These are phyloP conservation scores for Nycteola revayana DNA, from an alignment of 2,888 invertebrate species.

Conservation along the genomic window DNA sequence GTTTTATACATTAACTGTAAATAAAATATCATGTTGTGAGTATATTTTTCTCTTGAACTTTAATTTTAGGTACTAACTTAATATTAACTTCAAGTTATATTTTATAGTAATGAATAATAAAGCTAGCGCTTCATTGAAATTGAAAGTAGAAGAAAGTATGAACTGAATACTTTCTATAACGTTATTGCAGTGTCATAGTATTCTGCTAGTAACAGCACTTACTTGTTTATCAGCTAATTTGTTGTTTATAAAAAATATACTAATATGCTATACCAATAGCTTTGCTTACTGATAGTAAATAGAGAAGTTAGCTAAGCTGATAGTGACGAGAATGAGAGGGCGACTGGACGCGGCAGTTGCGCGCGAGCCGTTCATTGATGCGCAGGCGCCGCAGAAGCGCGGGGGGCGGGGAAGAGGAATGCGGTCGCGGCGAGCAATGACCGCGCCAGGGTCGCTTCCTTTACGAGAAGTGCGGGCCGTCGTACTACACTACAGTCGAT, in stretches of 20 bases:
- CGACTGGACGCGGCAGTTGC: slow-evolving; percentile 58
- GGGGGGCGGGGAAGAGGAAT: slow-evolving; percentile 68
- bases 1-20: too few species aligned
- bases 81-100: too few species aligned
- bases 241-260: too few species aligned
- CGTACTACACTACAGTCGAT: slow-evolving; percentile 77
- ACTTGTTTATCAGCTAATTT: too few species aligned
- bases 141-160: slow-evolving; percentile 22
- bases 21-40: too few species aligned
- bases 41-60: too few species aligned
- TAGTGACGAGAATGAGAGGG: slow-evolving; percentile 52
- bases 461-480: slow-evolving; percentile 78
- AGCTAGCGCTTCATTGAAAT: slow-evolving; percentile 22
- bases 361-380: slow-evolving; percentile 79
- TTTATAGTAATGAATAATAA: slow-evolving; percentile 12
- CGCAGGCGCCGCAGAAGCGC: slow-evolving; percentile 64
- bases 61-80: too few species aligned
- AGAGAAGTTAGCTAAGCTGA: too few species aligned
- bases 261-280: too few species aligned
- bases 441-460: slow-evolving; percentile 82
- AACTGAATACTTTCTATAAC: slow-evolving; percentile 6
- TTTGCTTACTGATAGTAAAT: too few species aligned
- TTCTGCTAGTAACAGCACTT: too few species aligned
- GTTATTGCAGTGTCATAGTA: too few species aligned
- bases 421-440: slow-evolving; percentile 81